Base-by-base conservation (phyloP, 1,140 invertebrate genomes). In the Dinothrombium tinctorium region DNA sequence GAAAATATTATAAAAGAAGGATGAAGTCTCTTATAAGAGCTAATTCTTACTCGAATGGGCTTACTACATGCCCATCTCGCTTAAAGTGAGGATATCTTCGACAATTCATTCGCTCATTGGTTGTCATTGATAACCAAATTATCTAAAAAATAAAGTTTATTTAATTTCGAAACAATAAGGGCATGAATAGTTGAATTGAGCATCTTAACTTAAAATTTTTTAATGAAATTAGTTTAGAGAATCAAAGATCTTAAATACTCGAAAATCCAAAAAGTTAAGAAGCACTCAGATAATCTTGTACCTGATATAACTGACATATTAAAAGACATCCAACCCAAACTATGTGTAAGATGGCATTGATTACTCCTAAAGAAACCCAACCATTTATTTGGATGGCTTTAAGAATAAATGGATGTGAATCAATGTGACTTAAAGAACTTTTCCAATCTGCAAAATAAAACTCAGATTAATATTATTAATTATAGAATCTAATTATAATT, bases 51-150 rank as follows among this genome's bases (percentile, higher is more conserved):
- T 59, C 43, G 44, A 60, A 64, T 36, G 61, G 61, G 40, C 57
- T 58, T 26, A 48, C 45, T 37, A 51, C 51, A 43, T 48, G 49
- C 6, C 46, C 37, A 23, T 52, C n/a, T n/a, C n/a, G n/a, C 35
- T 68, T 64, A 58, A 95, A 89, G 60, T 95, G 83, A 36, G 72
- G 69, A 4, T 96, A 98, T 38, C 86, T 71, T 3, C 73, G 71
- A 47, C 75, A 73, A 60, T 96, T 98, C 65, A 98, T 76, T 42
- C 89, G 67, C 61, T 98, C 90, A 58, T 98, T 98, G 38, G 90
- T 95, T 31, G 90, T 96, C 78, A 95, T 86, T 38, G 80, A 86
- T 41, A 94, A 61, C 54, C 75, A 79, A 52, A 77, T 68, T 9
- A 90, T 75, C 77, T 83, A 55, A 29, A 29, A 41, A 24, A 25